phyloP scores from a whole-genome alignment of 53 echinoderm and acorn worm species.

The Astropecten irregularis region DNA sequence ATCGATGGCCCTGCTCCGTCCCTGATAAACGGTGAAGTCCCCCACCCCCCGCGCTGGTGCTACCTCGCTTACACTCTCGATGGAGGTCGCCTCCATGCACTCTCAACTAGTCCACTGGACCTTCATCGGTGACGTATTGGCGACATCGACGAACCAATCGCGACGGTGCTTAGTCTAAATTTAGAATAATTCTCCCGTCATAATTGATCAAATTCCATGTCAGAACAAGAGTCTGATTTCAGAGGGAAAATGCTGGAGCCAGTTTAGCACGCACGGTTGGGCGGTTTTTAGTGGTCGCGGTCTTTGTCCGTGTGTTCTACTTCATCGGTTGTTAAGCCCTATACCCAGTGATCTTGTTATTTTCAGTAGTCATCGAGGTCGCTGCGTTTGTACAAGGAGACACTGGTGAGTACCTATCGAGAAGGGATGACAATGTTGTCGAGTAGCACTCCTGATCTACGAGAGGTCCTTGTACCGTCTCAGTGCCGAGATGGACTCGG shows the following conservation, averaged over 20 bases:
- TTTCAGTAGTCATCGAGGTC: background rate
- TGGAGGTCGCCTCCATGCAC: too few species aligned
- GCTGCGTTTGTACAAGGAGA: background rate
- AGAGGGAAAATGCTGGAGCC: too few species aligned
- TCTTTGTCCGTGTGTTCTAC: background rate
- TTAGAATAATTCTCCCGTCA: background rate
- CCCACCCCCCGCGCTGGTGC: background rate
- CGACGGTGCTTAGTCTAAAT: background rate
- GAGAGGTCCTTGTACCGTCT: background rate
- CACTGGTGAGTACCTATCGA: background rate
- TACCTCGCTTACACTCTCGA: background rate
- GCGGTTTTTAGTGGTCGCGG: background rate
- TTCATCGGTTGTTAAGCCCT: background rate
- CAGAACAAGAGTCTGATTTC: too few species aligned
- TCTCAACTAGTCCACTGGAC: too few species aligned
- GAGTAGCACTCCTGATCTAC: constrained; percentile 42
- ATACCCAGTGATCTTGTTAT: background rate
- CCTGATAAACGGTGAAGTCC: background rate
- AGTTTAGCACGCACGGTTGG: background rate
- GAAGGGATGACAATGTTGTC: constrained; percentile 28
- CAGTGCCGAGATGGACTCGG: background rate
- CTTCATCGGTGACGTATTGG: background rate
- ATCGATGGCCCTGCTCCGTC: background rate
- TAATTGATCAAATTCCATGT: too few species aligned
- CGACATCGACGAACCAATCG: background rate